Base-by-base conservation (phyloP, 1,140 invertebrate species). In the Brachionus asplanchnoidis region DNA sequence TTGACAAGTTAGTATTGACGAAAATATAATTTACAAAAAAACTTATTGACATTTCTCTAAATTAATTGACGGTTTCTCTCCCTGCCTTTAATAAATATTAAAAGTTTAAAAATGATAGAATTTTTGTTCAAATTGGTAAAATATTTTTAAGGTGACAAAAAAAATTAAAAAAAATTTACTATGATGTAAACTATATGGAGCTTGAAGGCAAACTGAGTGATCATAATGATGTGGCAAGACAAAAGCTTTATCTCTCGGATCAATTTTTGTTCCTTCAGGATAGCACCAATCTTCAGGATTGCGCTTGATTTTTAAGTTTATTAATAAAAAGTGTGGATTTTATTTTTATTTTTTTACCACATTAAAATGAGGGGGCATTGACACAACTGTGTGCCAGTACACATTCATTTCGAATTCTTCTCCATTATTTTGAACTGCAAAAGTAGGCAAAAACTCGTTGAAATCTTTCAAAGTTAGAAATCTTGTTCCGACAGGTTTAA, bases 211-310 rank as follows among this genome's bases (percentile, higher is more conserved):
- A n/a, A 87, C 83, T 17, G 87, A 85, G 12, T 85, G 65, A 1
- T 60, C 77, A 84, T 87, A 86, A 82, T 86, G 85, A 26, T 65
- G 40, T 26, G 86, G 85, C 3, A 88, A 85, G 56, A 80, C 84
- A 9, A 88, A 85, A 11, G 84, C 87, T 44, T 86, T 85, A 14
- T 70, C 86, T 9, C 85, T 85, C 0, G 85, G 20, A 85, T 88
- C 86, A 20, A 87, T 86, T 68, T 75, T 68, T 7, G 88, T 86
- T 20, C 87, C 87, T 12, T 86, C 84, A 9, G 88, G 88, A 36
- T 88, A 85, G 79, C 88, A 88, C 88, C 88, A 88, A 84, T 87
- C 86, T 65, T 87, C 85, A 9, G 87, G 53, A 80, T 88, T 87
- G 14, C 84, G 77, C 87, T 88, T 85, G 1, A 28, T 17, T 1